Evolutionary conservation across 2,888 invertebrate species (phyloP), one percentile per base, ranked within the genome.

Genomic region (Netelia fuscicornis): DNA sequence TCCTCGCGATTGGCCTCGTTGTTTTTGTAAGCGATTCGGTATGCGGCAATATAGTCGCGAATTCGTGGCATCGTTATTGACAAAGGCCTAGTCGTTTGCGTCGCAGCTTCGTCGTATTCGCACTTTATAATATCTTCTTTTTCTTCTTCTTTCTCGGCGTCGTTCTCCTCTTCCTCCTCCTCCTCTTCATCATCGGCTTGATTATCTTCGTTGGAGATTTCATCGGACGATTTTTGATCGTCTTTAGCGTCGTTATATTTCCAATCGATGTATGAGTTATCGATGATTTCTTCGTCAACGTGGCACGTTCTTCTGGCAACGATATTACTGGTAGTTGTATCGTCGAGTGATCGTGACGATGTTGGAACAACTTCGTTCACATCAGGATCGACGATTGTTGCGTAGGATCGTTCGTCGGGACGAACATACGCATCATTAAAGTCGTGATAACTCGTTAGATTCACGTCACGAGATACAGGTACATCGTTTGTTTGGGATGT

Each of bases 401-500:
- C 64, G 65, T 60, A 75, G 48, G 48, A 54, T 68, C 67, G 30
- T 42, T 72, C 37, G 10, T 79, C 75, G 44, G 60, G 68, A 68
- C 17, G 52, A 56, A 72, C 62, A 54, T 82, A 70, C 65, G 17
- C 74, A 25, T 20, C 72, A 84, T 87, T 72, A 80, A 89, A 88
- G 87, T 90, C 88, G 86, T 90, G 88, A 85, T 90, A 67, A 83
- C 74, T 88, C 87, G 90, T 88, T 88, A 88, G 82, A 88, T 87
- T 87, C 84, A 88, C 88, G 88, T 88, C 87, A 89, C 89, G 91
- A 91, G 90, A 89, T 89, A 90, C 93, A 93, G 93, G 93, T 93
- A 93, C 93, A 92, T 91, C 92, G 90, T 91, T 92, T 91, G 92
- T 91, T 93, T 92, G 92, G 92, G 93, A 93, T 92, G 93, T 92